Conservation (phyloP, 1,140 invertebrate species). For the Drosophila auraria region DNA sequence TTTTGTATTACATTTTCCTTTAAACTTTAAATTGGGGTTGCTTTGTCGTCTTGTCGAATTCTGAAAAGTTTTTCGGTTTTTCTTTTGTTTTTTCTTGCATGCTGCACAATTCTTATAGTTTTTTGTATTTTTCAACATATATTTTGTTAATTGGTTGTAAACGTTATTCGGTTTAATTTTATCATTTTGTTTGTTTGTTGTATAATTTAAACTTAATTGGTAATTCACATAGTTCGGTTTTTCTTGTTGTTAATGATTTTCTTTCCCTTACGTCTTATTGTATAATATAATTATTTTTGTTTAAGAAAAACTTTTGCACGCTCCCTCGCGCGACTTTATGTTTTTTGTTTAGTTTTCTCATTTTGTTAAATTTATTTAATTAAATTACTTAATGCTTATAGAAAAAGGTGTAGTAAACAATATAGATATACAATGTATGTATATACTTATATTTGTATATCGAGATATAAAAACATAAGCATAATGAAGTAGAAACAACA, state of each 20-base stretch:
- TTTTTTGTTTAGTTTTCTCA: constrained; percentile 49
- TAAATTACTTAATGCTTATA: constrained; percentile 73
- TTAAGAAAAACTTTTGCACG: constrained; percentile 69
- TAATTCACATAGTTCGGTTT: constrained; percentile 70
- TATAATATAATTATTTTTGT: constrained; percentile 70
- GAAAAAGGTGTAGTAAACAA: constrained; percentile 70
- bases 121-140: constrained; percentile 39
- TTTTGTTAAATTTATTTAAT: constrained; percentile 75
- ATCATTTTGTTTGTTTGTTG: constrained; percentile 42
- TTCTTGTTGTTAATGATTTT: constrained; percentile 45
- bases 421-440: constrained; percentile 51
- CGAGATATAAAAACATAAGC: constrained; percentile 58
- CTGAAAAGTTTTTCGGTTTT: constrained; percentile 28
- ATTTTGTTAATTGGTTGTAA: constrained; percentile 47
- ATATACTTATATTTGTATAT: constrained; percentile 61
- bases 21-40: constrained; percentile 56
- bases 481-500: constrained; percentile 75
- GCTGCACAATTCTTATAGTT: constrained; percentile 35
- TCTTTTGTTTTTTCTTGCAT: constrained; percentile 28
- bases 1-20: constrained; percentile 76
- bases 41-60: constrained; percentile 49
- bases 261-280: constrained; percentile 50
- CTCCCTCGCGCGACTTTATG: constrained; percentile 15
- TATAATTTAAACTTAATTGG: constrained; percentile 75
- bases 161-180: constrained; percentile 36